Evolutionary conservation across 2,797 vertebrate genomes (phyloP), one percentile per base, ranked within the genome.

Genomic region (Lacerta viridis): DNA sequence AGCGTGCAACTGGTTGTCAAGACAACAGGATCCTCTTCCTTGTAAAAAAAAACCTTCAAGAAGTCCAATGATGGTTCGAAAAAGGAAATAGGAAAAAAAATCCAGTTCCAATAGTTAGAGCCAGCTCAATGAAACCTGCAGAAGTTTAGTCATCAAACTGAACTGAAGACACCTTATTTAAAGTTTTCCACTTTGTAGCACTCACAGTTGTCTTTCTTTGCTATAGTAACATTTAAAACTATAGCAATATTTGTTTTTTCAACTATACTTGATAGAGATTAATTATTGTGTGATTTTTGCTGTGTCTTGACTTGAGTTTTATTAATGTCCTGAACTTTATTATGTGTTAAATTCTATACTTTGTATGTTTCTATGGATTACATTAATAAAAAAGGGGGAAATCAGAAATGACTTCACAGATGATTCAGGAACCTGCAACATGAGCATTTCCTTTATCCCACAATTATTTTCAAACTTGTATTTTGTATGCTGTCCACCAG

Each of bases 1-100:
- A 95, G 96, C 66, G 92, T 85, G 94, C 92, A 95, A 83, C 82
- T 90, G 93, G 97, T 98, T 97, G 97, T 96, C 98, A 98, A 98
- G 97, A 96, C 97, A 98, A 98, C 97, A 88, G 91, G 95, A 94
- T 95, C 88, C 46, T 95, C 92, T 92, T 96, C 94, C 93, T 95
- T 93, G 90, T 91, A 0, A 77, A 61, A 77, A 61, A 64, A 64
- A 94, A 94, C 29, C 39, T 93, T 96, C 93, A 90, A 88, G 93
- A 90, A 92, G 88, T 91, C 84, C 46, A 84, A 87, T 77, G 84
- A 1, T 0, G 55, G 72, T 66, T 81, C 64, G 72, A 87, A 92
- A 77, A 13, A 75, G 71, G 78, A 85, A 74, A 23, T 83, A 41
- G 39, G 39, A 4, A 85, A 83, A 6, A n/a, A 46, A 90, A 87